These are phyloP conservation scores for Acanthopleura granulata DNA, from an alignment of 2,888 invertebrate species.

Conservation along the genomic window DNA sequence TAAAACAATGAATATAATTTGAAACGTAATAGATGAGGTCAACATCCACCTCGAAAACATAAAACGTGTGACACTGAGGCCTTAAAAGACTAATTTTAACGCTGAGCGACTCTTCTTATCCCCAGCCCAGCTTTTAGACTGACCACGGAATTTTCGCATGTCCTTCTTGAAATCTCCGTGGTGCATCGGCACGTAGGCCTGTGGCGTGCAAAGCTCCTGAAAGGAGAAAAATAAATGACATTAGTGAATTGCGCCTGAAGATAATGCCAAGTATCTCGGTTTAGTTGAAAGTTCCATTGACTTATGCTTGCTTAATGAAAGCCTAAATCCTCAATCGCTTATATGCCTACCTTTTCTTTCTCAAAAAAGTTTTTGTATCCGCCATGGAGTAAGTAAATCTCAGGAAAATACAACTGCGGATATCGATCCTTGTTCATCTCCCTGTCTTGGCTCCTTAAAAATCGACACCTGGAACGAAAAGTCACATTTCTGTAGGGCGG, in stretches of 20 bases:
- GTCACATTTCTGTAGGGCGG: no score
- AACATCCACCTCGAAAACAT: no score
- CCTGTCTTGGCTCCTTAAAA: conserved; percentile 86
- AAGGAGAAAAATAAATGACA: conserved; percentile 24
- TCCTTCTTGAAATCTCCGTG: conserved; percentile 83
- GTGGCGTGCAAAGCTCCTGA: conserved; percentile 79
- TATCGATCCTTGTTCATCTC: conserved; percentile 84
- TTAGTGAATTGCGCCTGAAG: no score
- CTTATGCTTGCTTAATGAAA: no score
- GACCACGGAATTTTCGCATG: conserved; percentile 80
- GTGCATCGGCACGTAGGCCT: conserved; percentile 86
- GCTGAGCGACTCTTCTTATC: conserved; percentile 30
- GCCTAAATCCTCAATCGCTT: no score
- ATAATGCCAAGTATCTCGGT: no score
- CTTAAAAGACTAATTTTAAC: not conserved
- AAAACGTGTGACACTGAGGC: no score
- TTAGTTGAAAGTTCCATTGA: no score
- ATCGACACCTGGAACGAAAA: conserved; percentile 78
- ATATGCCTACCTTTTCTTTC: conserved; percentile 69
- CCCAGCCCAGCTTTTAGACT: conserved; percentile 77
- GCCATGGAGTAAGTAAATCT: conserved; percentile 91
- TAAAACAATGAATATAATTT: no score
- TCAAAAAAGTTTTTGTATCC: conserved; percentile 90
- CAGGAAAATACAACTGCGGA: conserved; percentile 90
- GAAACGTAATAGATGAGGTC: no score